Evolutionary conservation across 2,797 vertebrate genomes (phyloP).

Genomic region (Eospalax fontanierii): DNA sequence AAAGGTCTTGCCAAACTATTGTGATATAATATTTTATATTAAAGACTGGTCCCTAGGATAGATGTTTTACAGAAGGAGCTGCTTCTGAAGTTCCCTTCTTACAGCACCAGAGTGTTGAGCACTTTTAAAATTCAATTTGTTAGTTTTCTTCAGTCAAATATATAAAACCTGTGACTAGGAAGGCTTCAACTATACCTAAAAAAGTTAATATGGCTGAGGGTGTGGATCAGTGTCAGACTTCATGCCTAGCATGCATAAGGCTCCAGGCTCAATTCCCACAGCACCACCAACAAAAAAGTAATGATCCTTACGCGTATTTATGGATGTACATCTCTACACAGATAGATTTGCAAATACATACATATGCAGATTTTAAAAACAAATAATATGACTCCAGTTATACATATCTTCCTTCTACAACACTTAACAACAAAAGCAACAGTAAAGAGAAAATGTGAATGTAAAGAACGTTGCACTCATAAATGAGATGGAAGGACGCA

Average conservation of each 20-base stretch:
- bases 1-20: constrained; percentile 41
- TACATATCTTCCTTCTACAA: constrained; percentile 3
- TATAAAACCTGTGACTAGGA: constrained; percentile 42
- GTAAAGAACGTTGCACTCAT: neutral
- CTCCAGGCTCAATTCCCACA: neutral
- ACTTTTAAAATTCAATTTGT: constrained; percentile 12
- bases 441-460: constrained; percentile 19
- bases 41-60: neutral
- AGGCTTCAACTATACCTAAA: neutral
- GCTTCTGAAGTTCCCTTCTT: constrained; percentile 42
- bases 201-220: neutral
- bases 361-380: constrained; percentile 39
- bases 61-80: neutral
- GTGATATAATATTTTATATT: constrained; percentile 12
- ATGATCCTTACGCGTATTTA: neutral
- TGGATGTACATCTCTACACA: constrained; percentile 21
- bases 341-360: constrained; percentile 43
- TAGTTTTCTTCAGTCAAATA: neutral
- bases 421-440: constrained; percentile 37
- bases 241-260: neutral
- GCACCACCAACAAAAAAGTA: neutral
- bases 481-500: constrained; percentile 20
- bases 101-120: neutral
- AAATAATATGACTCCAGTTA: constrained; percentile 40
- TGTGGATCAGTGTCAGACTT: neutral